phyloP scores from a whole-genome alignment of 1,140 invertebrate species.

The Platorchestia sp. region DNA sequence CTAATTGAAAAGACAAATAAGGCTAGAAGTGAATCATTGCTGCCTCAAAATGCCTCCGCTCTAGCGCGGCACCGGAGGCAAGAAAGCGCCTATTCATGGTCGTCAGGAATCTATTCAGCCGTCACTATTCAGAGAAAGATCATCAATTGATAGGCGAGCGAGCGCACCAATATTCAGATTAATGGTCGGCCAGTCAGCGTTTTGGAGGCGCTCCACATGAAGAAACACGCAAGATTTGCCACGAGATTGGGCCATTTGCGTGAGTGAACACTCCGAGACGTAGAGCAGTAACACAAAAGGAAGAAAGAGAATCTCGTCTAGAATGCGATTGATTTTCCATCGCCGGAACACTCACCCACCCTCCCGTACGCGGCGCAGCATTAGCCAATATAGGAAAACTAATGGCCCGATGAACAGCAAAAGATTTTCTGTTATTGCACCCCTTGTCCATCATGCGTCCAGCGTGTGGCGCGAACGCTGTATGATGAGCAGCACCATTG shows the following conservation, averaged over 20 bases:
- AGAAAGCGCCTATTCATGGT: not conserved
- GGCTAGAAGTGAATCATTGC: not conserved
- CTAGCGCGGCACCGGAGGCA: not conserved
- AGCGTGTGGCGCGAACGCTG: not conserved
- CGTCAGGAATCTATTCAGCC: conserved; percentile 54
- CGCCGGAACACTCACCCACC: not conserved
- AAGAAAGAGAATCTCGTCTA: not conserved
- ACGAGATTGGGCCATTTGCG: conserved; percentile 5
- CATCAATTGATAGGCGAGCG: conserved; percentile 43
- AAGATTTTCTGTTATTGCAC: not conserved
- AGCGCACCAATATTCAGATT: conserved; percentile 46
- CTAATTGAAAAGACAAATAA: not conserved
- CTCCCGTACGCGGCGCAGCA: not conserved
- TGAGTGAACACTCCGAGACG: not conserved
- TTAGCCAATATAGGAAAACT: not conserved
- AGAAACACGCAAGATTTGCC: not conserved
- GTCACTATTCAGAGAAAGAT: conserved; percentile 51
- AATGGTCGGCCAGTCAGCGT: conserved; percentile 24
- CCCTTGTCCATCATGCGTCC: not conserved
- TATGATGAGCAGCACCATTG: not conserved
- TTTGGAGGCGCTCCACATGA: not conserved
- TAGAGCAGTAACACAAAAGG: not conserved
- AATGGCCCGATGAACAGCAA: not conserved
- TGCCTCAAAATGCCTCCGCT: not conserved
- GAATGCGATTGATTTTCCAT: not conserved